Base-by-base conservation (phyloP, 2,888 invertebrate genomes). In the Leptothorax acervorum region DNA sequence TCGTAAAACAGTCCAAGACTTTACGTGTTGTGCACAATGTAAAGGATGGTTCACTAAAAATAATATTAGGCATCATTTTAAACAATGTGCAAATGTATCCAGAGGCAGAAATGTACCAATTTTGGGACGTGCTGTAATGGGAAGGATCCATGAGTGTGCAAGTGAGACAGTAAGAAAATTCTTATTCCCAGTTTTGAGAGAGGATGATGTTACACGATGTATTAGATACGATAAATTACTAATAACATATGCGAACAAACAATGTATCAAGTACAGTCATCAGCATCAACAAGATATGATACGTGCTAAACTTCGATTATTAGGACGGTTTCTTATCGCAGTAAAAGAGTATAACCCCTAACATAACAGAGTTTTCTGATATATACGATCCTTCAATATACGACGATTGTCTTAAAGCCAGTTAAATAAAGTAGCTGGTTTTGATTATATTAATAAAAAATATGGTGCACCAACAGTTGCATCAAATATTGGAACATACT, bases 21-120 rank as follows among this genome's bases (percentile, higher is more conserved):
- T 86, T 73, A 71, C 57, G 57, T 53, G 84, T 15, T 91, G 90
- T 71, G 82, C 88, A 48, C 87, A 88, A 45, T 88, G 88, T 62
- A 86, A 85, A 62, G 88, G 86, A 18, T 75, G 39, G 55, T 89
- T 84, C 39, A 84, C 87, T 28, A 86, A 81, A 53, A 74, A 53
- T 8, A 87, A 82, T 62, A 84, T 91, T 12, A 76, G 87, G 35
- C 81, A 85, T 62, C 90, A 91, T 78, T 81, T 60, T 31, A 45
- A 51, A 28, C 75, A 82, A 76, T 91, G 89, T 70, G 45, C 85
- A 60, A 75, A 71, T 4, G 60, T 63, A 23, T 78, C 82, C 45
- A 74, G 81, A 35, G 84, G 86, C 28, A 68, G 88, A 66, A 76
- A 83, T 39, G 81, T 86, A 39, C 51, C 42, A 57, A 55, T 35